Percentiles rank a stretch among this genome's conserved stretches.
phyloP scores from a whole-genome alignment of 2,888 invertebrate species.

The Congeria kusceri region DNA sequence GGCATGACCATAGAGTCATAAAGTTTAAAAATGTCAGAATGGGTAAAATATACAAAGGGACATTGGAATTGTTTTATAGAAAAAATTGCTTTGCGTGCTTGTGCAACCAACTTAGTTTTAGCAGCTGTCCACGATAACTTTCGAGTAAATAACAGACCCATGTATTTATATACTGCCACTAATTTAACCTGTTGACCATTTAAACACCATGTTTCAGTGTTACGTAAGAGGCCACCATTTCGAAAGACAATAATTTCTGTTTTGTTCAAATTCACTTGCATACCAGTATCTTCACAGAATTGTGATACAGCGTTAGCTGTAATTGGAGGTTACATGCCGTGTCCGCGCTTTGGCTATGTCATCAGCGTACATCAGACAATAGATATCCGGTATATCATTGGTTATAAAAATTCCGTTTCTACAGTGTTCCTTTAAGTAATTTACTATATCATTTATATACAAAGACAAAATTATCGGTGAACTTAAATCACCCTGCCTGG shows the following conservation, averaged over 20 bases:
- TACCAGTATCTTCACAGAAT: slow-evolving; percentile 5
- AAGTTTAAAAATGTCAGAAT: not conserved
- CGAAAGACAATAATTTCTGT: slow-evolving; percentile 4
- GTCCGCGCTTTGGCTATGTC: not conserved
- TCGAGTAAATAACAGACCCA: slow-evolving; percentile 5
- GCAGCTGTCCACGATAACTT: slow-evolving; percentile 3
- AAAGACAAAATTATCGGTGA: slow-evolving; percentile 1
- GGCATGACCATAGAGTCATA: not conserved
- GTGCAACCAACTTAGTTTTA: slow-evolving; percentile 1
- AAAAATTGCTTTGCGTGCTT: not conserved
- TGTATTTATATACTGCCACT: slow-evolving; percentile 3
- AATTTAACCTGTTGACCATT: not conserved
- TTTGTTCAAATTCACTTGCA: not conserved
- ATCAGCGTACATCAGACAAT: not conserved
- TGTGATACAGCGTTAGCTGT: not conserved
- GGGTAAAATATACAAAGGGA: not conserved
- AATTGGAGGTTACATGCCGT: not conserved
- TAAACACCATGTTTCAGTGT: not conserved
- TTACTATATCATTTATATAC: not conserved
- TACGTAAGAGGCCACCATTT: not conserved
- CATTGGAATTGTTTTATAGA: not conserved
- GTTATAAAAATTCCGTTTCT: slow-evolving; percentile 1
- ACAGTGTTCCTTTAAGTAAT: not conserved
- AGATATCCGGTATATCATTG: slow-evolving; percentile 3
- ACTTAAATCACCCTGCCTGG: slow-evolving; percentile 1